Evolutionary conservation across 1,140 invertebrate species (phyloP).

Genomic region (Cylas formicarius): DNA sequence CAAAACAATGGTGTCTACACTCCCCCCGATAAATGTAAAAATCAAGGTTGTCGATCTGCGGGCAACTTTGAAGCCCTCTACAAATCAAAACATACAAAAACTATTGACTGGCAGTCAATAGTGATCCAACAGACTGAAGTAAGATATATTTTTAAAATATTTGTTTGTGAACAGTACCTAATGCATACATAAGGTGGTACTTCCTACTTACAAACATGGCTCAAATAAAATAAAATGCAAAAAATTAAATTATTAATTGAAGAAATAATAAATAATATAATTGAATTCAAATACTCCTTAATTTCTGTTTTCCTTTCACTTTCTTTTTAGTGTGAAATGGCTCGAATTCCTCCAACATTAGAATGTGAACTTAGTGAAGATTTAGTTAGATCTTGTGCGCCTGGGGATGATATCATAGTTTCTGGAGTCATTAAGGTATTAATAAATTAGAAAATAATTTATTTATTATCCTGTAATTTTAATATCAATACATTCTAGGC

Average conservation of each 20-base stretch:
- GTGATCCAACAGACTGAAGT: conserved; percentile 61
- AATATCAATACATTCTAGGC: conserved; percentile 17
- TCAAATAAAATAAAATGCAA: conserved; percentile 7
- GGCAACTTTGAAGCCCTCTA: conserved; percentile 61
- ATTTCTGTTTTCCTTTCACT: neutral
- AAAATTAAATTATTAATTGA: neutral
- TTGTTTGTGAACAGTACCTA: too few species aligned
- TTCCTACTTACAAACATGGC: conserved; percentile 8
- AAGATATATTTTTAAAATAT: neutral
- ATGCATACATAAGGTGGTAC: too few species aligned
- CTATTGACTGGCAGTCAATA: conserved; percentile 71
- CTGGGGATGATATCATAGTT: conserved; percentile 82
- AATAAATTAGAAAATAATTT: conserved; percentile 16
- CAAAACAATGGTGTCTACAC: conserved; percentile 56
- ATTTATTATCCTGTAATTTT: neutral
- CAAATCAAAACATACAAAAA: conserved; percentile 63
- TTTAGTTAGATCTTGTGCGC: conserved; percentile 77
- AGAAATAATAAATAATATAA: conserved; percentile 7
- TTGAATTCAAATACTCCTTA: neutral
- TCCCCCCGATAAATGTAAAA: conserved; percentile 50
- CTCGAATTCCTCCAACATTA: conserved; percentile 74
- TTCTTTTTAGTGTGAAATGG: conserved; percentile 51
- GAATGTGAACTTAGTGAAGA: conserved; percentile 83
- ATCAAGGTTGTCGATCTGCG: conserved; percentile 49
- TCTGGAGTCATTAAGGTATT: conserved; percentile 64